These are phyloP conservation scores for Artemia sp. DNA, from an alignment of 2,888 invertebrate species.

Conservation along the genomic window DNA sequence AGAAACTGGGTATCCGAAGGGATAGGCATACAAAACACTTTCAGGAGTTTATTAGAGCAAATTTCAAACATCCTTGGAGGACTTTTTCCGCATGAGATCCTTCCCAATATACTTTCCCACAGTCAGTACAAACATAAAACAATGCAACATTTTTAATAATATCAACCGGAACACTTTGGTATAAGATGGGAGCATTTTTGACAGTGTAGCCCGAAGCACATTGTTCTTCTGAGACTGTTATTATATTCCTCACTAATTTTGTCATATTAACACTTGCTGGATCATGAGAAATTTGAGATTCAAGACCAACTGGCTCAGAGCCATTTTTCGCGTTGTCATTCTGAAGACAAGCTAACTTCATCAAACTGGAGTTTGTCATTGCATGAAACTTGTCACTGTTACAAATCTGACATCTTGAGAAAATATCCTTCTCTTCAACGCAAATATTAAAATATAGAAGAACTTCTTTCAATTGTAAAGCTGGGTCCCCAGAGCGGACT, in stretches of 20 bases:
- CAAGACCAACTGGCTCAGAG: neutral
- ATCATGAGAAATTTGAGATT: constrained; percentile 18
- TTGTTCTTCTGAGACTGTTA: constrained; percentile 28
- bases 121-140: constrained; percentile 50
- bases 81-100: constrained; percentile 35
- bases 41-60: constrained; percentile 1
- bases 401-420: constrained; percentile 52
- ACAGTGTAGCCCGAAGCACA: neutral
- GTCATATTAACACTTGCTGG: constrained; percentile 24
- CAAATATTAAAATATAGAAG: constrained; percentile 46
- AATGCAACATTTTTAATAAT: constrained; percentile 36
- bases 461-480: constrained; percentile 49
- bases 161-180: constrained; percentile 37
- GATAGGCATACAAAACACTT: too few species aligned
- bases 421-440: constrained; percentile 46
- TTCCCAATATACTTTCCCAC: constrained; percentile 61
- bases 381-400: constrained; percentile 30
- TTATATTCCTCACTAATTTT: constrained; percentile 27
- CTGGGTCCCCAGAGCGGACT: constrained; percentile 36
- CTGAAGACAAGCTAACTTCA: constrained; percentile 27
- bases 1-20: too few species aligned
- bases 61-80: constrained; percentile 19
- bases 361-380: constrained; percentile 26
- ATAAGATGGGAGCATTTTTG: constrained; percentile 26
- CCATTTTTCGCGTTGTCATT: neutral